These are phyloP conservation scores for Mellilla xanthometata DNA, from an alignment of 2,888 invertebrate genomes.

Conservation along the genomic window DNA sequence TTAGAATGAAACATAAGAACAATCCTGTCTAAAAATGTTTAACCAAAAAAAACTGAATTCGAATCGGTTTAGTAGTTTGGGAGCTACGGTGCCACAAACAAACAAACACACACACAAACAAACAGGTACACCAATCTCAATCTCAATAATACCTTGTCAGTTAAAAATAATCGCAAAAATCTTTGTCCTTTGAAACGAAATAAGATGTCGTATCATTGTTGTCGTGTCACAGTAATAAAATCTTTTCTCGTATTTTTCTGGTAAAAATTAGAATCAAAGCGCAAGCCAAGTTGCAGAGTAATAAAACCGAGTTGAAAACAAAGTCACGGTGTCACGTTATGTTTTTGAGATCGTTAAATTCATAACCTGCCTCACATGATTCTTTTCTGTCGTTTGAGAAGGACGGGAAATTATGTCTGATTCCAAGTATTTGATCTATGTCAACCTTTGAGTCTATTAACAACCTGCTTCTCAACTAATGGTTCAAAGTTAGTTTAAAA, in stretches of 20 bases:
- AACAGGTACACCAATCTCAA: no score
- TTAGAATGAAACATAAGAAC: no score
- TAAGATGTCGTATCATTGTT: slow-evolving; percentile 4
- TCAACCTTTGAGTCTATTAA: no score
- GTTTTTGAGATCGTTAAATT: slow-evolving; percentile 10
- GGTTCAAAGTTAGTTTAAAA: no score
- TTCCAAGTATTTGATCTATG: slow-evolving; percentile 8
- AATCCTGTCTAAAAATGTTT: no score
- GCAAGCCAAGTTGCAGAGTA: slow-evolving; percentile 10
- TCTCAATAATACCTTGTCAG: no score
- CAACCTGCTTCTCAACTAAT: no score
- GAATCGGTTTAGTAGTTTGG: no score
- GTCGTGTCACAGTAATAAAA: slow-evolving; percentile 8
- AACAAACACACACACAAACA: no score
- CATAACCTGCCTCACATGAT: slow-evolving; percentile 22
- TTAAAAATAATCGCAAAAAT: neutral
- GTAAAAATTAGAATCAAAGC: slow-evolving; percentile 7
- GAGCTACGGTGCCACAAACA: no score
- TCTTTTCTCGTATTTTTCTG: slow-evolving; percentile 1
- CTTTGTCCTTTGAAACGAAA: slow-evolving; percentile 10
- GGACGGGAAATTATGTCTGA: slow-evolving; percentile 4
- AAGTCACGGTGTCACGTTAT: slow-evolving; percentile 7
- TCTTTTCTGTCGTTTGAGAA: slow-evolving; percentile 4
- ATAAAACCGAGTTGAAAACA: slow-evolving; percentile 12
- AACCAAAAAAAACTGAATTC: no score